Base-by-base conservation (phyloP, 2,113 vertebrate genomes). In the Nyctibius bracteatus region DNA sequence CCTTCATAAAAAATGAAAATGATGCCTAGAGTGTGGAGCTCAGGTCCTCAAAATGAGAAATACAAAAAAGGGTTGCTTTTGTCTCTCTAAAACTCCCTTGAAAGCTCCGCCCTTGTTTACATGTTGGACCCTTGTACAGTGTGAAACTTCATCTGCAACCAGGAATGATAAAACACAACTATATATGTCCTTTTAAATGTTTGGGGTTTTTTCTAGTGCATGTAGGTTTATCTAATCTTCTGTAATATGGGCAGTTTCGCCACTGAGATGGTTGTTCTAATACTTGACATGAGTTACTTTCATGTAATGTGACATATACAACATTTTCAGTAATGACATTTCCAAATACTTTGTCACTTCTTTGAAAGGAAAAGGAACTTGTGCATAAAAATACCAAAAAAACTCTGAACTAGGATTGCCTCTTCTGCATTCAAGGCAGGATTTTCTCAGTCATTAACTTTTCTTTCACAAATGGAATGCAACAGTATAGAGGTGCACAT, bases 281-380 rank as follows among this genome's bases (percentile, higher is more conserved):
- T 18, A 49, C 65, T 23, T 95, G 82, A 14, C 11, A 1, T 16
- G 58, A 84, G 67, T 95, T 95, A 73, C 37, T 91, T 68, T 49
- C 25, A 41, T 74, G 54, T 65, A 79, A 87, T 52, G 43, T 0
- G 9, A 16, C 30, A 73, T 23, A 68, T 30, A 72, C 55, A 79
- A 27, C 70, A 47, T 72, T 94, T 66, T 84, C 75, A 73, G 28
- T 92, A 95, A 97, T 91, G 49, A 80, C 71, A 55, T 72, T 94
- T 91, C 55, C 75, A 79, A 96, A 59, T 94, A 51, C 62, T 66
- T 83, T 80, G 93, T 95, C 44, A 85, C 80, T 66, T 91, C 10
- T 85, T 94, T 96, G 83, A 94, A 72, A 97, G 80, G 58, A 96
- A 94, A 95, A 96, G 21, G n/a, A 96, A 86, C 25, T 95, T 25